Base-by-base conservation (phyloP, 1,140 invertebrate genomes). In the Megathymus violae region DNA sequence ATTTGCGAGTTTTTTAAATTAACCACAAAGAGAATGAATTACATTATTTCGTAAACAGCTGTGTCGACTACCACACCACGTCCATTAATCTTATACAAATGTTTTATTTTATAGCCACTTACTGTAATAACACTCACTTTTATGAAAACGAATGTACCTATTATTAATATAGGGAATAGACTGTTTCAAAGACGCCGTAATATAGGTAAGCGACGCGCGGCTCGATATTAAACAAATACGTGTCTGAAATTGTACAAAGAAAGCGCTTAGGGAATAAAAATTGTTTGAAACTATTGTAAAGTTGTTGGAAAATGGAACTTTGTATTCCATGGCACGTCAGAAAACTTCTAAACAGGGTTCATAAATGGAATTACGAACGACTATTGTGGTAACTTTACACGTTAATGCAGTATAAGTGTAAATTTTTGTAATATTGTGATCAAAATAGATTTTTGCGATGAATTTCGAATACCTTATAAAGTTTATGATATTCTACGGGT, bases 61-160 rank as follows among this genome's bases (percentile, higher is more conserved):
- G 54, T 22, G 41, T 58, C 40, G 14, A 44, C 41, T 43, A 22
- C 40, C 34, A 15, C 46, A 27, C 38, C 43, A 31, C 25, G 25
- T 7, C 14, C 25, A 56, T 56, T 56, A 44, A 56, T 56, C 52
- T 56, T 56, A 41, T 22, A 56, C 40, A 56, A 44, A 56, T 56
- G 40, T 43, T 56, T 44, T 56, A 43, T 31, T 44, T 54, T 44
- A 56, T 44, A 27, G 15, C 40, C 52, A 56, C 40, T 56, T 56
- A 56, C 10, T 56, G 15, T 44, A 56, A 56, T 56, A 44, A 44
- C 52, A 58, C 31, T 58, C 14, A 58, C 15, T 58, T 46, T 58
- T 58, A 58, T 58, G 40, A 27, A 58, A 58, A 58, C 25, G n/a
- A 58, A 58, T 14, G 25, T 44, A 22, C 5, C 19, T 22, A 22